Conservation (phyloP, 2,113 vertebrate genomes). For the Rhineura floridana region DNA sequence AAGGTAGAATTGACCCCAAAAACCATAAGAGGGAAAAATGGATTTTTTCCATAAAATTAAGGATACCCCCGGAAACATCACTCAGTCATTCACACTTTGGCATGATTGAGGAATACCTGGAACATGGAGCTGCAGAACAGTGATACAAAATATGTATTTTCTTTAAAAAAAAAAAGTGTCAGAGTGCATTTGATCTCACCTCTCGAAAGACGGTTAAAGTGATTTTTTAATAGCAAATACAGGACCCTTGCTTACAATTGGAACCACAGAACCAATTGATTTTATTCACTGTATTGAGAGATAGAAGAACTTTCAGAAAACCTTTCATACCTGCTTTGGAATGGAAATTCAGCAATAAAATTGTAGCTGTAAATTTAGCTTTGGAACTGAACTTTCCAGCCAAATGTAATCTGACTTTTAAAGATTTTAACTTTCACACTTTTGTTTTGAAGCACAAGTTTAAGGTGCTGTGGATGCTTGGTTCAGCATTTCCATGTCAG, state of each 20-base stretch:
- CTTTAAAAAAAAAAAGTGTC: too few relatives aligned
- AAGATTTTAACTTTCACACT: background rate
- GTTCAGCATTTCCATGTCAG: constrained; percentile 20
- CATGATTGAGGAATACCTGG: too few relatives aligned
- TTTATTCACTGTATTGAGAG: background rate
- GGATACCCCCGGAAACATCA: too few relatives aligned
- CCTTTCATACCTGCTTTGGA: background rate
- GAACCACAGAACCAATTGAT: background rate
- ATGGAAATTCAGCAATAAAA: background rate
- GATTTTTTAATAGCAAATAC: background rate
- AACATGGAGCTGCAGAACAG: too few relatives aligned
- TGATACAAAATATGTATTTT: too few relatives aligned
- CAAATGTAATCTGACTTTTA: background rate
- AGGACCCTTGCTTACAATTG: background rate
- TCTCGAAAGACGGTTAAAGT: background rate
- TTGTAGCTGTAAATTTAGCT: background rate
- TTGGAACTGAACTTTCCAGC: background rate
- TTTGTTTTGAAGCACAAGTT: background rate
- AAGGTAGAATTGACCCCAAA: too few relatives aligned
- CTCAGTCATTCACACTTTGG: too few relatives aligned
- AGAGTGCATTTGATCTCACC: too few relatives aligned
- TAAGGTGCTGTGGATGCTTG: background rate
- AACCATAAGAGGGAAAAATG: too few relatives aligned
- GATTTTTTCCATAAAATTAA: too few relatives aligned
- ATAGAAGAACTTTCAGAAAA: background rate